Conservation (phyloP, 2,888 invertebrate species). For the Orchesella flavescens region DNA sequence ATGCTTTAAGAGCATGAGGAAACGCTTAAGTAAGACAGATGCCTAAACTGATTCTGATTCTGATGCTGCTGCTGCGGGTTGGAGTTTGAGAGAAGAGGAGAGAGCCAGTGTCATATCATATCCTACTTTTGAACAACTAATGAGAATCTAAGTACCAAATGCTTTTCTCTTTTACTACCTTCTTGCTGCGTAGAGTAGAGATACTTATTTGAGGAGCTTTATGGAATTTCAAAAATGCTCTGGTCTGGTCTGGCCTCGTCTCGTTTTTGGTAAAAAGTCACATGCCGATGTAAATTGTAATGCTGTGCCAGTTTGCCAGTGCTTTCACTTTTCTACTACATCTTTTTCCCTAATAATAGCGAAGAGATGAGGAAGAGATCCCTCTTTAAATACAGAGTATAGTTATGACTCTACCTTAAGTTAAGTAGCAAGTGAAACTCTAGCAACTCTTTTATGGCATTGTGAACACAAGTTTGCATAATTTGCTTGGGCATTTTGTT, state of each 20-base stretch:
- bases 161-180: conserved; percentile 48
- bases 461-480: conserved; percentile 10
- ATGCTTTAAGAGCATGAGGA: not conserved
- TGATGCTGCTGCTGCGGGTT: no score
- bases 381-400: not conserved
- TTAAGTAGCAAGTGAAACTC: not conserved
- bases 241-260: not conserved
- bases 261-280: not conserved
- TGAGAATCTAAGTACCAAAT: conserved; percentile 61
- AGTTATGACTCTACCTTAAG: not conserved
- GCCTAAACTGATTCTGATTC: conserved; percentile 15
- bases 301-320: no score
- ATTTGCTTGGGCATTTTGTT: no score
- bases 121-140: conserved; percentile 46
- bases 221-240: not conserved
- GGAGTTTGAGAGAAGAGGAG: no score
- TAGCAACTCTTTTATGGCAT: conserved; percentile 1
- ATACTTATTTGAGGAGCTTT: not conserved
- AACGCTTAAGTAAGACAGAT: conserved; percentile 15
- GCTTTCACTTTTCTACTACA: no score
- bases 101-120: conserved; percentile 35
- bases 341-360: not conserved
- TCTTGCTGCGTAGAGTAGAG: not conserved
- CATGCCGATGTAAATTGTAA: not conserved
- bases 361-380: conserved; percentile 20